Conservation (phyloP, 2,797 vertebrate species). For the Mus minutoides region DNA sequence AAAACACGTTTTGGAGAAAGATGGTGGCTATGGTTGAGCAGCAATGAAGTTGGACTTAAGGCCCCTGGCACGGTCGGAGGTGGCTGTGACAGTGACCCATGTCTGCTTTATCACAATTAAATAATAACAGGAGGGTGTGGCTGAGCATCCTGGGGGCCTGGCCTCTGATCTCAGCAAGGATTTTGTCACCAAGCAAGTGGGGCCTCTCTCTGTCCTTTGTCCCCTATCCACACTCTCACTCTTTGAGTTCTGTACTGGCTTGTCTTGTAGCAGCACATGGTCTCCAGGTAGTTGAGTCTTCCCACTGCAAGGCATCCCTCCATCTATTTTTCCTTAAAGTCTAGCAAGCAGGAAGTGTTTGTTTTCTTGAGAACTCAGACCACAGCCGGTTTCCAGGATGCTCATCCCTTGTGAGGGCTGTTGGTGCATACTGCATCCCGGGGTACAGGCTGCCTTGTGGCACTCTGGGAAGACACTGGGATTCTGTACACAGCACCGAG, state of each 20-base stretch:
- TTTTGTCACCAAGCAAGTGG: background rate
- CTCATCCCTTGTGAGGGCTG: background rate
- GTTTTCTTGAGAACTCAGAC: background rate
- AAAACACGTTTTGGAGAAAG: background rate
- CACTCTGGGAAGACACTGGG: slow-evolving; percentile 27
- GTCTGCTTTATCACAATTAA: background rate
- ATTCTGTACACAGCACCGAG: background rate
- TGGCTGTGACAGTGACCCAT: background rate
- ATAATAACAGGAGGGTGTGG: background rate
- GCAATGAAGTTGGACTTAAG: rapidly evolving
- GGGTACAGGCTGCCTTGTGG: background rate
- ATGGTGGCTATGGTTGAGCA: rapidly evolving
- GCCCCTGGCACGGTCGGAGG: background rate
- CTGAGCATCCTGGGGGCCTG: background rate
- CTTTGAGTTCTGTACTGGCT: background rate
- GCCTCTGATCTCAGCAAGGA: background rate
- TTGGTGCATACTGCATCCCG: background rate
- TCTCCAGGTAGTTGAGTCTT: background rate
- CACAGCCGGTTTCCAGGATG: background rate
- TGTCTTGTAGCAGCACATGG: background rate
- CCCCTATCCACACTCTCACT: rapidly evolving
- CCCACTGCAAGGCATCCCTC: background rate
- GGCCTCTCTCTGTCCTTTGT: no score
- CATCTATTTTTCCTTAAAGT: background rate
- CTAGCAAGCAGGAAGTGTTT: background rate